phyloP scores from a whole-genome alignment of 2,113 vertebrate species.

The Thunnus thynnus region DNA sequence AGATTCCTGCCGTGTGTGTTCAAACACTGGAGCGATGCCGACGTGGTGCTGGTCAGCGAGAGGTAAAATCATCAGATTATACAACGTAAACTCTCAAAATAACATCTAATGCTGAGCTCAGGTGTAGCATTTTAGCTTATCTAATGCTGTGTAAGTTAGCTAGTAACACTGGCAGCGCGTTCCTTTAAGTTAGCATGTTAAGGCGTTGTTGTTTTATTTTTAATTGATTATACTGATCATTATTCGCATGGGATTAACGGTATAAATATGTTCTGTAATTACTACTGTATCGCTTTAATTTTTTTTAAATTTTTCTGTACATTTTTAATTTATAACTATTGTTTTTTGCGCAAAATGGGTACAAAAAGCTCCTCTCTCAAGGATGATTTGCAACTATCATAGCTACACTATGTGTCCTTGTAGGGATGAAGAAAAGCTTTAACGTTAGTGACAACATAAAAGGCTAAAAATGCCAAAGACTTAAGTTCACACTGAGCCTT shows the following conservation, averaged over 20 bases:
- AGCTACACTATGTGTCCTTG: constrained; percentile 39
- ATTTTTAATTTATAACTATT: no score
- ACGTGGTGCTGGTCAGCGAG: constrained; percentile 88
- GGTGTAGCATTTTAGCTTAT: constrained; percentile 1
- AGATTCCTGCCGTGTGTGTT: constrained; percentile 82
- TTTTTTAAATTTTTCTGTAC: neutral
- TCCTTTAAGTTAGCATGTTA: constrained; percentile 33
- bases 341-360: neutral
- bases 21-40: constrained; percentile 84
- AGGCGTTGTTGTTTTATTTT: neutral
- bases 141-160: constrained; percentile 12
- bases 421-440: neutral
- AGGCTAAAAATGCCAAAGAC: neutral
- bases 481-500: neutral
- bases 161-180: constrained; percentile 14
- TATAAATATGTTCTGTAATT: neutral
- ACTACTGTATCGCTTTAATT: no score
- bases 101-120: neutral
- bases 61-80: constrained; percentile 70
- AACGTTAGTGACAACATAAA: neutral
- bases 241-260: no score
- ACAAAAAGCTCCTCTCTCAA: neutral
- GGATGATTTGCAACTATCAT: constrained; percentile 25
- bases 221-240: no score
- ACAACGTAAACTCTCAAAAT: neutral